Conservation (phyloP, 2,888 invertebrate genomes). For the Drosophila gaucha region DNA sequence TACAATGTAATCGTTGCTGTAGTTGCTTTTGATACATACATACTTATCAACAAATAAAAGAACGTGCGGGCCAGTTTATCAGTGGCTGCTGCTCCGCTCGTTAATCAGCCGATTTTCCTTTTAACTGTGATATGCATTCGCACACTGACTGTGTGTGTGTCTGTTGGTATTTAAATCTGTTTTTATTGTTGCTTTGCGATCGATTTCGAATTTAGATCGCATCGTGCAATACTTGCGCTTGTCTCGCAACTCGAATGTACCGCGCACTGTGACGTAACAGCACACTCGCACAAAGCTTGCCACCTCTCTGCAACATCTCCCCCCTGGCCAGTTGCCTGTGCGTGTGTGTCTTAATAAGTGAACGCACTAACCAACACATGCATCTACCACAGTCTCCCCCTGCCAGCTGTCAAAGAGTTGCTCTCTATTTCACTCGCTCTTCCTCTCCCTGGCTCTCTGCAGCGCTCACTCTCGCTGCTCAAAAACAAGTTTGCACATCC, state of each 20-base stretch:
- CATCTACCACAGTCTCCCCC: slow-evolving; percentile 28
- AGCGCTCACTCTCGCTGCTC: not conserved
- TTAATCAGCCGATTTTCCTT: slow-evolving; percentile 42
- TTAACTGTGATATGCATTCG: slow-evolving; percentile 31
- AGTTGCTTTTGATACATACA: slow-evolving; percentile 23
- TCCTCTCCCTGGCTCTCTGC: slow-evolving; percentile 2
- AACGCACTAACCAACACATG: slow-evolving; percentile 27
- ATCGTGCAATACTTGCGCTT: slow-evolving; percentile 36
- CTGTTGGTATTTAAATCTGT: slow-evolving; percentile 30
- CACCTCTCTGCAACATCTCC: not conserved
- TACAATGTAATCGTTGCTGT: slow-evolving; percentile 39
- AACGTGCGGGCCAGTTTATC: slow-evolving; percentile 42
- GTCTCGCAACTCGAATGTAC: slow-evolving; percentile 36
- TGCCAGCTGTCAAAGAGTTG: slow-evolving; percentile 19
- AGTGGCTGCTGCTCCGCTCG: slow-evolving; percentile 16
- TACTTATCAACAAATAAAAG: slow-evolving; percentile 47
- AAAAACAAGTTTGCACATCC: slow-evolving; percentile 15
- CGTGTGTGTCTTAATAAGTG: slow-evolving; percentile 7
- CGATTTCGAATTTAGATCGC: slow-evolving; percentile 49
- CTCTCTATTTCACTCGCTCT: not conserved
- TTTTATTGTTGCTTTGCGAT: slow-evolving; percentile 31
- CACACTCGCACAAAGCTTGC: slow-evolving; percentile 7
- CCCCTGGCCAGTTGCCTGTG: not conserved
- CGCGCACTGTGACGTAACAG: slow-evolving; percentile 50
- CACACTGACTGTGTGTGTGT: not conserved